Conservation (phyloP, 35 echinoderm and acorn worm species). For the Ophioderma brevispina region DNA sequence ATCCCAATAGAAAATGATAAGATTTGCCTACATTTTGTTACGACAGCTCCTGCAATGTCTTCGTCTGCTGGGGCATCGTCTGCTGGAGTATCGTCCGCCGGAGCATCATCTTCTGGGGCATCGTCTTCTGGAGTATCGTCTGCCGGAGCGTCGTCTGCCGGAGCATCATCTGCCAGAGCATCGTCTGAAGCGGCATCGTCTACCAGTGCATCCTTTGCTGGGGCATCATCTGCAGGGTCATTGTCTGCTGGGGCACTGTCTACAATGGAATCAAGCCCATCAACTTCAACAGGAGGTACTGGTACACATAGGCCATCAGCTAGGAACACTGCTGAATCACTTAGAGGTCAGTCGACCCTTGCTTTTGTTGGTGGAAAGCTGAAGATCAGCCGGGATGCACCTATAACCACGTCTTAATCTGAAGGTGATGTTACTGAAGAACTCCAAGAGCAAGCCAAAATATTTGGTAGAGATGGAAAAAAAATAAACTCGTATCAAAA, state of each 20-base stretch:
- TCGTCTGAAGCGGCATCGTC: no score
- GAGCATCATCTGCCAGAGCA: no score
- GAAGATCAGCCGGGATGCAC: background rate
- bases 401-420: background rate
- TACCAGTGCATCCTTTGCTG: no score
- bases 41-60: background rate
- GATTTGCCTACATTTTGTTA: background rate
- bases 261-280: background rate
- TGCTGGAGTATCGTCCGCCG: no score
- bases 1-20: background rate
- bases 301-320: no score
- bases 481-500: slow-evolving; percentile 26
- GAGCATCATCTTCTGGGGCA: no score
- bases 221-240: background rate
- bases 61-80: no score
- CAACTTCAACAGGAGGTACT: background rate
- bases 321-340: background rate
- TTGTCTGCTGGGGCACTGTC: background rate
- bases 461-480: slow-evolving; percentile 27
- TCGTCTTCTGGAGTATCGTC: no score
- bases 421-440: background rate
- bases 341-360: background rate
- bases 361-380: background rate
- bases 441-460: slow-evolving; percentile 6
- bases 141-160: no score